Evolutionary conservation across 2,888 invertebrate genomes (phyloP).

Genomic region (Mesorhabditis spiculigera): DNA sequence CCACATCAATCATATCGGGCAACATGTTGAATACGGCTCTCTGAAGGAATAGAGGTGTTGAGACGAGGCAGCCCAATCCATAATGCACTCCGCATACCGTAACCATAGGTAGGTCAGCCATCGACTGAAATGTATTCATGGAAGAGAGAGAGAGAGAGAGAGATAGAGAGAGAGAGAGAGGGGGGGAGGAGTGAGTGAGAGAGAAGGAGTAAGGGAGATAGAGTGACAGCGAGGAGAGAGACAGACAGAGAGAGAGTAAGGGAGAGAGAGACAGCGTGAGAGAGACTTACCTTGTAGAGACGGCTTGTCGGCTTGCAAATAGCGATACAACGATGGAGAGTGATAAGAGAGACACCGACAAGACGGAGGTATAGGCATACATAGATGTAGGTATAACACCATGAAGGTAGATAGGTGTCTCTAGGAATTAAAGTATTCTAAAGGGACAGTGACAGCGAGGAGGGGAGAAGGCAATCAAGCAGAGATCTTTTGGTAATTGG

Average conservation of each 20-base stretch:
- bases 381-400: conserved; percentile 1
- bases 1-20: neutral
- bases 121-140: neutral
- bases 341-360: neutral
- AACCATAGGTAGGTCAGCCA: neutral
- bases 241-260: neutral
- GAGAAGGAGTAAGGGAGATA: neutral
- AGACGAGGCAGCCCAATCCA: neutral
- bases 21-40: neutral
- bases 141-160: neutral
- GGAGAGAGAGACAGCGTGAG: neutral
- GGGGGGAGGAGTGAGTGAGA: neutral
- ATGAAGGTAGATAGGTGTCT: neutral
- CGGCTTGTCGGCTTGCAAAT: neutral
- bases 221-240: too few relatives aligned
- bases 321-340: neutral
- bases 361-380: neutral
- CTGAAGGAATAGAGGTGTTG: neutral
- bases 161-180: too few relatives aligned
- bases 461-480: too few relatives aligned
- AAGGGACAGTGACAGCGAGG: neutral
- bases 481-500: too few relatives aligned
- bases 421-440: neutral
- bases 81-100: neutral
- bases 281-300: neutral